These are phyloP conservation scores for Aphrocallistes beatrix DNA, from an alignment of 37 sponge, comb jelly and placozoan genomes.

Conservation along the genomic window DNA sequence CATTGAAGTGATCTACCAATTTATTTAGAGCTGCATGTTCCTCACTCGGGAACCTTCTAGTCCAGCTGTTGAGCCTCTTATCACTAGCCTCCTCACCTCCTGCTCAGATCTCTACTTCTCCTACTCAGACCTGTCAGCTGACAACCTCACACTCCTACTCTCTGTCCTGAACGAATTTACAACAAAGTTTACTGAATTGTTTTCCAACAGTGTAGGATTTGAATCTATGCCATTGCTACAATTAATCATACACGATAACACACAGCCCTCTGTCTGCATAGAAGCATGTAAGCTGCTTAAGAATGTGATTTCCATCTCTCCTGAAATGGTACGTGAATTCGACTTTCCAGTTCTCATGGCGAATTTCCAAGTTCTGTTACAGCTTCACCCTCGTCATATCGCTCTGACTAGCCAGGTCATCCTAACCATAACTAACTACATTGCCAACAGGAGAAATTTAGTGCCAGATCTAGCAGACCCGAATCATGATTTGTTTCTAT, in stretches of 20 bases:
- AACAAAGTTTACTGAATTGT: neutral
- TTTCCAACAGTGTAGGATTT: neutral
- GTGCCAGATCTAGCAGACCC: neutral
- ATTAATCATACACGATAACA: neutral
- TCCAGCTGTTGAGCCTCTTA: neutral
- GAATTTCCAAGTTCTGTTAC: neutral
- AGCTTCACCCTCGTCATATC: neutral
- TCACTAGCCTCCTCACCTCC: neutral
- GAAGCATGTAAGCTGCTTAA: neutral
- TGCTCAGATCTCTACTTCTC: neutral
- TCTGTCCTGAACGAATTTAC: neutral
- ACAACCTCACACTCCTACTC: neutral
- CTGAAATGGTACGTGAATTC: neutral
- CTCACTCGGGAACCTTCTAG: neutral
- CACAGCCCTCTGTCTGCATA: neutral
- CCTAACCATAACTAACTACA: neutral
- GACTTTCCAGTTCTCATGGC: neutral
- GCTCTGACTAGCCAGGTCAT: neutral
- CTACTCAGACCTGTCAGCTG: neutral
- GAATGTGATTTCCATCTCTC: neutral
- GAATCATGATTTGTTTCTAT: neutral
- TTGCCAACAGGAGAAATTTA: neutral
- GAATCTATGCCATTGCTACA: neutral
- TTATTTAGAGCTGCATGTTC: neutral
- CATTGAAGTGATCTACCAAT: neutral